A percentile compares a stretch with the other conserved stretches of the same genome.
These are phyloP conservation scores for Myripristis jacobus DNA, from an alignment of 2,797 vertebrate species.

Conservation along the genomic window DNA sequence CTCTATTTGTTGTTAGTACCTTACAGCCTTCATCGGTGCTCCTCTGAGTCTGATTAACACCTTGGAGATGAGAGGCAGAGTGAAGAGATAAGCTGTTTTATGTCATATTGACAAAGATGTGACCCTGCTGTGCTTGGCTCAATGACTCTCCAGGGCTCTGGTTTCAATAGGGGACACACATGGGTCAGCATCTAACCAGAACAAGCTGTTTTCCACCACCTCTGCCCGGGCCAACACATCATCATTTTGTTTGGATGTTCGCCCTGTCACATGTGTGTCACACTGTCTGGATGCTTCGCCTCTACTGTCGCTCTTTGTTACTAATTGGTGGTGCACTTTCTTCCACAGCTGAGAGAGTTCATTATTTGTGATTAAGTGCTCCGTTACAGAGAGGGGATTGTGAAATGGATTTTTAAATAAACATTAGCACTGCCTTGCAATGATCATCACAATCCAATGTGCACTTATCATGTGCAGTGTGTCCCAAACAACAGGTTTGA, in stretches of 20 bases:
- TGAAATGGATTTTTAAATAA: conserved; percentile 24
- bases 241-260: conserved; percentile 66
- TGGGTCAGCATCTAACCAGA: conserved; percentile 64
- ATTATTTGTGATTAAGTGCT: conserved; percentile 35
- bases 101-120: conserved; percentile 18
- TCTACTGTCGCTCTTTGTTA: conserved; percentile 22
- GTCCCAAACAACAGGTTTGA: too few species aligned
- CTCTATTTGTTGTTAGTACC: background rate
- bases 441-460: background rate
- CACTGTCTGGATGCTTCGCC: conserved; percentile 61
- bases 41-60: conserved; percentile 42
- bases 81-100: conserved; percentile 33
- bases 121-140: conserved; percentile 21
- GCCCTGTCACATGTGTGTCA: conserved; percentile 69
- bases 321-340: conserved; percentile 24
- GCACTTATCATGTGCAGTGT: background rate
- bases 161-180: conserved; percentile 46
- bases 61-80: conserved; percentile 24
- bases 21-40: conserved; percentile 16
- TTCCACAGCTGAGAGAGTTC: conserved; percentile 19
- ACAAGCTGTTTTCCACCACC: conserved; percentile 72
- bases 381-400: conserved; percentile 13
- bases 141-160: conserved; percentile 23
- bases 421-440: background rate
- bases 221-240: conserved; percentile 57